Percentiles rank a stretch among this genome's conserved stretches.
These are phyloP conservation scores for Glaucomys volans DNA, from an alignment of 2,113 vertebrate genomes.

Conservation along the genomic window DNA sequence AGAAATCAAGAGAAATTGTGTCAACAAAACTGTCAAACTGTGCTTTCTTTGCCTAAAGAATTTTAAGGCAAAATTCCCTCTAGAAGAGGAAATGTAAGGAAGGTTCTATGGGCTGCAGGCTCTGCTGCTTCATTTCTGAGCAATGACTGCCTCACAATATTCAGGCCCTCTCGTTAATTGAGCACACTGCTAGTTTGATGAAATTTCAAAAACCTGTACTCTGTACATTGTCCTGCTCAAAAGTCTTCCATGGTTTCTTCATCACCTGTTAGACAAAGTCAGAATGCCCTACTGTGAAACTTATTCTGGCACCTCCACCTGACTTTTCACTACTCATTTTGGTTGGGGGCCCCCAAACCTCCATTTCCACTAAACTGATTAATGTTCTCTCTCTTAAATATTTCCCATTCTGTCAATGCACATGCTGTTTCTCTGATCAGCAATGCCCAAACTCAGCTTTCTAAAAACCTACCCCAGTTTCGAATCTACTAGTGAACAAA, in stretches of 20 bases:
- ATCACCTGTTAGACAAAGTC: neutral
- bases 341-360: neutral
- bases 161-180: conserved; percentile 15
- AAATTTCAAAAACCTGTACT: neutral
- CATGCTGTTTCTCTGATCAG: neutral
- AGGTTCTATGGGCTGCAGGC: neutral
- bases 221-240: conserved; percentile 18
- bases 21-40: neutral
- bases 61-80: conserved; percentile 44
- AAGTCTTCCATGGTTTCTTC: neutral
- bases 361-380: neutral
- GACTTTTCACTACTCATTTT: neutral
- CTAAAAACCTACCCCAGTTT: neutral
- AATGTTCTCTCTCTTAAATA: neutral
- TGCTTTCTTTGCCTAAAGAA: neutral
- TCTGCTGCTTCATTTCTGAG: neutral
- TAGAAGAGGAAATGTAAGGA: neutral
- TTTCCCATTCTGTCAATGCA: neutral
- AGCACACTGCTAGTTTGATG: neutral
- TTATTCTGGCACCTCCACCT: neutral
- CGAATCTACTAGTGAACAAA: neutral
- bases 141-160: neutral
- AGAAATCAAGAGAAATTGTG: neutral
- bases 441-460: neutral
- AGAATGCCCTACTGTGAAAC: neutral